phyloP scores from a whole-genome alignment of 2,113 vertebrate genomes.

The Neolamprologus fasciatus region DNA sequence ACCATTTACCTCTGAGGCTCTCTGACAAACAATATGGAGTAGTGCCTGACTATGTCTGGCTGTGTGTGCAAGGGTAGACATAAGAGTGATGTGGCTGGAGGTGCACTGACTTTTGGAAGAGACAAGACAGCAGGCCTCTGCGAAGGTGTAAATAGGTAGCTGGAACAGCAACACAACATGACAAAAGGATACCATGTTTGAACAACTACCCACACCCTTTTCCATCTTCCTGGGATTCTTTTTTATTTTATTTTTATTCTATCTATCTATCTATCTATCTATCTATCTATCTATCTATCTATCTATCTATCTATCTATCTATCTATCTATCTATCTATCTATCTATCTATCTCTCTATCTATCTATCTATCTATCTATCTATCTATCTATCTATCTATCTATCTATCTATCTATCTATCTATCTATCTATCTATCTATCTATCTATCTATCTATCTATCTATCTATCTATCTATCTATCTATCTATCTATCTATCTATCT shows the following conservation, averaged over 20 bases:
- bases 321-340: no score
- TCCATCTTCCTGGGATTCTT: conserved; percentile 46
- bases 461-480: accelerated
- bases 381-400: no score
- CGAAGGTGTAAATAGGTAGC: conserved; percentile 51
- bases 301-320: no score
- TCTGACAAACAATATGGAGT: conserved; percentile 66
- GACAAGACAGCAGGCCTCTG: neutral
- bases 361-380: no score
- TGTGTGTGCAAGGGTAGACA: neutral
- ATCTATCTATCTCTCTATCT: no score
- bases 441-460: neutral
- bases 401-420: no score
- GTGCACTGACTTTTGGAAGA: neutral
- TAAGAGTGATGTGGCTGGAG: neutral
- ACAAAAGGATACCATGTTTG: conserved; percentile 46
- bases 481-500: accelerated
- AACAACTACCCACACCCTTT: conserved; percentile 53
- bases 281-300: no score
- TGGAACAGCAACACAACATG: conserved; percentile 63
- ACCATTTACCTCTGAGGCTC: conserved; percentile 64
- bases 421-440: neutral
- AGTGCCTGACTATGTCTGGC: conserved; percentile 66
- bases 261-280: neutral
- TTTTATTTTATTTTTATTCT: neutral